Evolutionary conservation across 2,797 vertebrate genomes (phyloP), one percentile per base, ranked within the genome.

Genomic region (Allobates femoralis): DNA sequence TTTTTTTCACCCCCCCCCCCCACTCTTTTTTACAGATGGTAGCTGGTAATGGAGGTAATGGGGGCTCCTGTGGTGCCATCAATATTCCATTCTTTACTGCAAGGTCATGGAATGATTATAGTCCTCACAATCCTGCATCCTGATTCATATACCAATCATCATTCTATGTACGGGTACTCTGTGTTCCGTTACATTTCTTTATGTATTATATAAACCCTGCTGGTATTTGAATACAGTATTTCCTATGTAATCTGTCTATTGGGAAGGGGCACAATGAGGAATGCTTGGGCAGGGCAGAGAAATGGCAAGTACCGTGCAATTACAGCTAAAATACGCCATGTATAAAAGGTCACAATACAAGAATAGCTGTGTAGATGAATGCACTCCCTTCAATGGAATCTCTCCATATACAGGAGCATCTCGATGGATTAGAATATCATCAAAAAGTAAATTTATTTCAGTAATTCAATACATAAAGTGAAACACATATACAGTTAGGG

Each of bases 21-120:
- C 23, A 18, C 14, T 23, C 10, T 3, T 37, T 23, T 37, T 12
- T 26, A 14, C 21, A 73, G 34, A 12, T 46, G 4, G 34, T 1
- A 73, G 37, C 19, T n/a, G 21, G 23, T 73, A 73, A 41, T 73
- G 19, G 34, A 23, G n/a, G 69, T 46, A 8, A 11, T 46, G 14
- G 32, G 37, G 37, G 67, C 21, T 46, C 37, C 37, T 73, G 69
- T 0, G 4, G 69, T 46, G 69, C 69, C 69, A 23, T 46, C 69
- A n/a, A 73, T 46, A 6, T 73, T 73, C 10, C 41, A 23, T n/a
- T n/a, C 21, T 73, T 73, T n/a, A 23, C 34, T 15, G 67, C 0
- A 71, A 71, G 67, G 67, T 41, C 69, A 73, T 41, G 37, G 1
- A n/a, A 41, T 46, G 37, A 69, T 73, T 73, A n/a, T n/a, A 73